Percentiles rank a stretch among this genome's conserved stretches.
Conservation (phyloP, 2,113 vertebrate species). For the Eulacestoma nigropectus region DNA sequence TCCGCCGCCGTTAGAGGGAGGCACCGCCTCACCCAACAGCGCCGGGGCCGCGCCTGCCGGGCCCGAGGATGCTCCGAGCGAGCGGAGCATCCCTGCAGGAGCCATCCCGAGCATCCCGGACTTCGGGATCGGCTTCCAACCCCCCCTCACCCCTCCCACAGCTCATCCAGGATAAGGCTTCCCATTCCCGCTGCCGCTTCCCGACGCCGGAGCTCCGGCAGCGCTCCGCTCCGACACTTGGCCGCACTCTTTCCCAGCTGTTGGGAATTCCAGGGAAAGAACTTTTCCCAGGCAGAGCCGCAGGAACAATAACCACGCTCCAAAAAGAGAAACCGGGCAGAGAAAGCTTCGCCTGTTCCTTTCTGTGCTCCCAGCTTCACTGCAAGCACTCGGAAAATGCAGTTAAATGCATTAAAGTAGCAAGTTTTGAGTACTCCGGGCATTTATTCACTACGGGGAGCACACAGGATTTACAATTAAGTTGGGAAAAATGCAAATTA, state of each 20-base stretch:
- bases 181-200: rapidly evolving
- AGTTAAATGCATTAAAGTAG: rapidly evolving
- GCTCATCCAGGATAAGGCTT: rapidly evolving
- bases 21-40: not conserved
- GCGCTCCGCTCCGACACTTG: not conserved
- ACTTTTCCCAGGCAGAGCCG: not conserved
- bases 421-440: rapidly evolving
- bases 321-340: rapidly evolving
- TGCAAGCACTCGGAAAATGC: not conserved
- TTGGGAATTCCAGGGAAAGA: not conserved
- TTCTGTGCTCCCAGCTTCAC: not conserved
- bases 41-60: no score
- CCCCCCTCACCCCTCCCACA: not conserved
- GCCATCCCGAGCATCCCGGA: not conserved
- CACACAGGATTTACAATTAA: rapidly evolving
- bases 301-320: rapidly evolving
- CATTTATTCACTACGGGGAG: rapidly evolving
- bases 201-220: rapidly evolving
- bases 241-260: not conserved
- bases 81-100: not conserved
- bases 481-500: not conserved
- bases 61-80: not conserved
- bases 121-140: rapidly evolving
- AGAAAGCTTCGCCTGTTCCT: not conserved
- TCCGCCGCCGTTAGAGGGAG: constrained; percentile 5